Percentiles rank a stretch among this genome's conserved stretches.
Conservation (phyloP, 2,888 invertebrate species). For the Scelioninae gen. 1 region DNA sequence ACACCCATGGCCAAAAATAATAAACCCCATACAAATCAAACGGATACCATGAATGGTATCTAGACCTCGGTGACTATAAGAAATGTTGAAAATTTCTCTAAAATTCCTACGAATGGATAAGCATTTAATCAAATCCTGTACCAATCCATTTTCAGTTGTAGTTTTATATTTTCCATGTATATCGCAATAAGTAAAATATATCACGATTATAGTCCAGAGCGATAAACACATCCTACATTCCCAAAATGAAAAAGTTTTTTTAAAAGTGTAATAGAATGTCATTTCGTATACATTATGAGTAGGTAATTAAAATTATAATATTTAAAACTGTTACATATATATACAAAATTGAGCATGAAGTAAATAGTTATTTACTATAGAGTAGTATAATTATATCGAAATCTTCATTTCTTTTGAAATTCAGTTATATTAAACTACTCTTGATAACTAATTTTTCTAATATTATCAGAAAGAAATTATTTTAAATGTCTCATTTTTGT, state of each 20-base stretch:
- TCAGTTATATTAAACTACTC: no score
- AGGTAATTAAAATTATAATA: no score
- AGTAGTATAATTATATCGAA: no score
- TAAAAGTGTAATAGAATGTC: neutral
- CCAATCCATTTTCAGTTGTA: neutral
- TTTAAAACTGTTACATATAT: no score
- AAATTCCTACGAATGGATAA: constrained; percentile 77
- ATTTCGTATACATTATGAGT: no score
- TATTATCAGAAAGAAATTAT: no score
- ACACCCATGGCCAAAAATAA: constrained; percentile 74
- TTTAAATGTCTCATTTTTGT: no score
- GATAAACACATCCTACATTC: neutral
- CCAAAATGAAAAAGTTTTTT: constrained; percentile 11
- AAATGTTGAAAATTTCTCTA: constrained; percentile 71
- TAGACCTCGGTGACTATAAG: constrained; percentile 74
- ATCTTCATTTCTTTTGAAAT: no score
- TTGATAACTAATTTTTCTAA: no score
- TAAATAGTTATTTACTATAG: no score
- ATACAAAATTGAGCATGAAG: no score
- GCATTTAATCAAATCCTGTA: constrained; percentile 74
- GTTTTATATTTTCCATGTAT: neutral
- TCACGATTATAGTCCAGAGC: constrained; percentile 25
- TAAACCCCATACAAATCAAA: constrained; percentile 71
- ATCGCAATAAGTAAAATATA: constrained; percentile 28
- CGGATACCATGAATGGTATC: constrained; percentile 76